Evolutionary conservation across 2,888 invertebrate genomes (phyloP).

Genomic region (Meiosimyza platycephala): DNA sequence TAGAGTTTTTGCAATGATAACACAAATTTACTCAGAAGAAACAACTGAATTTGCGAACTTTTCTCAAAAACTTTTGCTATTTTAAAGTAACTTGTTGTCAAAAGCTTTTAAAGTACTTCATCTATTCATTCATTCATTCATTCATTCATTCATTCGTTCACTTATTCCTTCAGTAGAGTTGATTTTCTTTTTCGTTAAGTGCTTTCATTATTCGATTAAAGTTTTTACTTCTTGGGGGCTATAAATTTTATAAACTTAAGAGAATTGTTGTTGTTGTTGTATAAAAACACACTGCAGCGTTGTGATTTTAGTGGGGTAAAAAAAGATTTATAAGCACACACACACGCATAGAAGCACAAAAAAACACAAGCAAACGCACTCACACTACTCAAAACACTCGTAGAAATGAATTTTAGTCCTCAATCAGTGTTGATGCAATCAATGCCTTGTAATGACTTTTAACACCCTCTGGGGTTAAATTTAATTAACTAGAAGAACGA

Average conservation of each 20-base stretch:
- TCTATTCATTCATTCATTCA: too few relatives aligned
- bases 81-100: too few relatives aligned
- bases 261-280: neutral
- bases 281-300: neutral
- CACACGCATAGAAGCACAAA: neutral
- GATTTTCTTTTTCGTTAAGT: neutral
- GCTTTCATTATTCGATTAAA: constrained; percentile 27
- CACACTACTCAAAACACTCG: neutral
- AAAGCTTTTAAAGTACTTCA: too few relatives aligned
- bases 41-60: too few relatives aligned
- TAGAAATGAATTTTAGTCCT: constrained; percentile 9
- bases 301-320: neutral
- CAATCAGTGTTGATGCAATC: constrained; percentile 41
- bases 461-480: constrained; percentile 45
- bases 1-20: too few relatives aligned
- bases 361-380: neutral
- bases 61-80: too few relatives aligned
- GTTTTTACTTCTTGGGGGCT: neutral
- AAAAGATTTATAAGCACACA: neutral
- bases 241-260: constrained; percentile 6
- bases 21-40: too few relatives aligned
- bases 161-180: too few relatives aligned
- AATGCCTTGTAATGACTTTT: constrained; percentile 48
- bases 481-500: constrained; percentile 48
- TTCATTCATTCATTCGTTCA: too few relatives aligned